A percentile compares a stretch with the other conserved stretches of the same genome.
Conservation (phyloP, 2,113 vertebrate genomes). For the Promerops cafer region DNA sequence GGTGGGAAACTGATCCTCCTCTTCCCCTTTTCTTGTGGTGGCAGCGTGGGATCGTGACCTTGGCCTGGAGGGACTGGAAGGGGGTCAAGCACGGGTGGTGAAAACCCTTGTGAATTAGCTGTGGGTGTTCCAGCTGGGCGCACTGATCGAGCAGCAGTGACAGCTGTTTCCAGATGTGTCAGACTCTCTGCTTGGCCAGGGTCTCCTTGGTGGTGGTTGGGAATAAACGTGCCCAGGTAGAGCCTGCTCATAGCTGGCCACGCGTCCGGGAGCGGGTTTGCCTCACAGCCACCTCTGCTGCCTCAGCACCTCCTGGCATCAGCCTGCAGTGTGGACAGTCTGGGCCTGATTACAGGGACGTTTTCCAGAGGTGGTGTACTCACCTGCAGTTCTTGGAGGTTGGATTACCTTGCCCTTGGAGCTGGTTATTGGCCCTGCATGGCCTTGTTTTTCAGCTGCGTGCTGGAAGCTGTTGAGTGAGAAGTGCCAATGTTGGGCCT, state of each 20-base stretch:
- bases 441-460: not conserved
- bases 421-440: not conserved
- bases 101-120: not conserved
- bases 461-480: not conserved
- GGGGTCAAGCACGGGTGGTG: not conserved
- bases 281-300: not conserved
- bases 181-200: not conserved
- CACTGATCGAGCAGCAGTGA: not conserved
- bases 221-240: too few relatives aligned
- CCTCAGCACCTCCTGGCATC: not conserved
- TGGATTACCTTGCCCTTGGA: not conserved
- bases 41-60: not conserved
- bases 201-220: accelerated
- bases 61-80: accelerated
- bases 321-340: not conserved
- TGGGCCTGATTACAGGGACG: not conserved
- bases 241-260: not conserved
- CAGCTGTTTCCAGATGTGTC: not conserved
- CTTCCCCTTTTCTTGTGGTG: not conserved
- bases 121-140: not conserved
- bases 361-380: not conserved
- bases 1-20: not conserved
- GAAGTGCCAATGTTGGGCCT: not conserved
- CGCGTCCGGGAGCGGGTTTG: accelerated
- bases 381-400: not conserved